phyloP scores from a whole-genome alignment of 2,113 vertebrate species.

The Emydocephalus ijimae region DNA sequence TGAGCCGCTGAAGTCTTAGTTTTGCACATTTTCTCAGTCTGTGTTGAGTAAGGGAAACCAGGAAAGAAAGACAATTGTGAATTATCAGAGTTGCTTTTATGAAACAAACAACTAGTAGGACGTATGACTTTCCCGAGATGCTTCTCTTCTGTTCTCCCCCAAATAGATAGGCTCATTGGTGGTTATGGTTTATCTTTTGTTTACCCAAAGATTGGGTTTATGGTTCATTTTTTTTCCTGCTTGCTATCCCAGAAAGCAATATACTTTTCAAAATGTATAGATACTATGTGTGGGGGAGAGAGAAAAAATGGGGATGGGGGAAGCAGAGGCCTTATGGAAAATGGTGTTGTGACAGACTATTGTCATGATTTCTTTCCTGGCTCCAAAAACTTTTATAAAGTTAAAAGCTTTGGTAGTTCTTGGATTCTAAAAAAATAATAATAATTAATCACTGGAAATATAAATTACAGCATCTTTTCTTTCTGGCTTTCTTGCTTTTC shows the following conservation, averaged over 20 bases:
- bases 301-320: neutral
- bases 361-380: conserved; percentile 39
- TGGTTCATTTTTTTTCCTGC: neutral
- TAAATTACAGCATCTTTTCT: conserved; percentile 51
- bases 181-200: neutral
- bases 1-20: neutral
- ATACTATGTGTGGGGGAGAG: neutral
- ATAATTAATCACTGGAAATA: conserved; percentile 60
- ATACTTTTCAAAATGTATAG: conserved; percentile 25
- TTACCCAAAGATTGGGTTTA: neutral
- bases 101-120: neutral
- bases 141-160: neutral
- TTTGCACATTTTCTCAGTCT: neutral
- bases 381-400: conserved; percentile 42
- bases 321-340: conserved; percentile 43
- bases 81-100: neutral
- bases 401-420: conserved; percentile 50
- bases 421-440: conserved; percentile 38
- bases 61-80: neutral
- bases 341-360: conserved; percentile 46
- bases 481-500: neutral
- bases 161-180: neutral
- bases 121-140: neutral
- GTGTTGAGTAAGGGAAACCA: neutral
- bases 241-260: conserved; percentile 42